Percentiles rank a stretch among this genome's conserved stretches.
Conservation (phyloP, 2,888 invertebrate genomes). For the Phengaris arion region DNA sequence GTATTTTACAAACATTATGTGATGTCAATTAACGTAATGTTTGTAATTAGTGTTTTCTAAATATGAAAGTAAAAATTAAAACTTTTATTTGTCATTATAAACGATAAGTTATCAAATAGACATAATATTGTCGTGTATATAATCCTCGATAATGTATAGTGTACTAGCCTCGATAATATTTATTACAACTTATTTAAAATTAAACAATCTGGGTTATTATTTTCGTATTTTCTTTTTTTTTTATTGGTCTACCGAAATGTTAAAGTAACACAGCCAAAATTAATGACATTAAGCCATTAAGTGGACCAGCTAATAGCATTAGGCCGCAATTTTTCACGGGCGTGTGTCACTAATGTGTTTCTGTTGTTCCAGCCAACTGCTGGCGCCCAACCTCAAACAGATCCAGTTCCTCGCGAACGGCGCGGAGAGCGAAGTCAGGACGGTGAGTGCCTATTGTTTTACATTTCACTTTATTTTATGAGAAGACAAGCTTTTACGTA, state of each 20-base stretch:
- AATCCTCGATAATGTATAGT: too few species aligned
- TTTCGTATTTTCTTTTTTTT: background rate
- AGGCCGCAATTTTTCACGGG: background rate
- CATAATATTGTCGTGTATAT: too few species aligned
- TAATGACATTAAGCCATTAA: background rate
- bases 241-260: background rate
- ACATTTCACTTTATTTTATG: background rate
- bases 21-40: too few species aligned
- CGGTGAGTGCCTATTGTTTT: conserved; percentile 75
- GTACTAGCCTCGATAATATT: too few species aligned
- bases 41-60: too few species aligned
- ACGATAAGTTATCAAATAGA: too few species aligned
- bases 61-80: too few species aligned
- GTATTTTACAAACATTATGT: too few species aligned
- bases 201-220: background rate
- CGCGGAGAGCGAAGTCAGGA: conserved; percentile 89
- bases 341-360: conserved; percentile 42
- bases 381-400: conserved; percentile 95
- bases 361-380: conserved; percentile 85
- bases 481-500: too few species aligned
- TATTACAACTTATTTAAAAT: too few species aligned
- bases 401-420: conserved; percentile 93
- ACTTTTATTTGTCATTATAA: too few species aligned
- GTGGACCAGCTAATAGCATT: conserved; percentile 7
- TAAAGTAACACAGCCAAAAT: background rate